Percentiles rank a stretch among this genome's conserved stretches.
These are phyloP conservation scores for Paradoxurus hermaphroditus DNA, from an alignment of 2,113 vertebrate genomes.

Conservation along the genomic window DNA sequence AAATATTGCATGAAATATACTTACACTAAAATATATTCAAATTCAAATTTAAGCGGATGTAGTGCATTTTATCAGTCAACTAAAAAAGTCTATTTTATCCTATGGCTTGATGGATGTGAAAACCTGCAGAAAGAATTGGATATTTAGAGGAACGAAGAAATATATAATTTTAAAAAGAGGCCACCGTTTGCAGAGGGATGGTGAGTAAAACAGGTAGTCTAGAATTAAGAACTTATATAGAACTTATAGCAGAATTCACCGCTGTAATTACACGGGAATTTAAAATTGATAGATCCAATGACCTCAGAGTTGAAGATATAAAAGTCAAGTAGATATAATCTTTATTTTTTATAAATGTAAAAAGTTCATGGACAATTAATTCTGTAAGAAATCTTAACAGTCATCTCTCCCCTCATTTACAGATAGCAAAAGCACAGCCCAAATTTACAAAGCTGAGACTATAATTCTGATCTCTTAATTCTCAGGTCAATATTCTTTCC, in stretches of 20 bases:
- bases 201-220: neutral
- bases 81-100: neutral
- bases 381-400: conserved; percentile 60
- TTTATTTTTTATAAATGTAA: conserved; percentile 36
- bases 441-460: neutral
- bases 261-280: conserved; percentile 40
- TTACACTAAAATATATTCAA: neutral
- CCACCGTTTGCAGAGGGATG: neutral
- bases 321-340: conserved; percentile 62
- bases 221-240: neutral
- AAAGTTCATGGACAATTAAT: conserved; percentile 68
- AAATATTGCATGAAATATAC: neutral
- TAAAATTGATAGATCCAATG: conserved; percentile 46
- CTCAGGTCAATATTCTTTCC: neutral
- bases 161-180: neutral
- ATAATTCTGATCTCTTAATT: conserved; percentile 35
- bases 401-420: conserved; percentile 54
- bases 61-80: neutral
- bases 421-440: conserved; percentile 44
- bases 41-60: neutral
- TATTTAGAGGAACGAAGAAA: neutral
- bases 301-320: conserved; percentile 53
- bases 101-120: neutral
- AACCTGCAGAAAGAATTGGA: neutral
- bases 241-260: conserved; percentile 36